Percentiles rank a stretch among this genome's conserved stretches.
Conservation (phyloP, 2,797 vertebrate species). For the Poecilia velifera region DNA sequence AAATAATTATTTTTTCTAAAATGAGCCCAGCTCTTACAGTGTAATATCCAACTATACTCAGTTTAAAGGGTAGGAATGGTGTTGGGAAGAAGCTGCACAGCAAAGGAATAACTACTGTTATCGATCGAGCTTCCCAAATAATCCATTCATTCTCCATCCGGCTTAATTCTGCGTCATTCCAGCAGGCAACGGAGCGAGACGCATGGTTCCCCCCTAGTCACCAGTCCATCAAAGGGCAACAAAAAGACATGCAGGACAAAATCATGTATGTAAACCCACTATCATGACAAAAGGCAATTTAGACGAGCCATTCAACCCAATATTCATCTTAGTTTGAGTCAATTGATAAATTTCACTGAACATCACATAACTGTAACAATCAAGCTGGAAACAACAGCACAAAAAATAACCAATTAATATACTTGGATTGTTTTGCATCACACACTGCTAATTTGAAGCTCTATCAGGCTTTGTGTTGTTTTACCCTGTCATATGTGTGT, state of each 20-base stretch:
- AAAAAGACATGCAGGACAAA: not conserved
- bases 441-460: no score
- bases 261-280: no score
- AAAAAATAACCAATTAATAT: not conserved
- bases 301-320: not conserved
- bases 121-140: not conserved
- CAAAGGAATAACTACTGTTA: not conserved
- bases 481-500: no score
- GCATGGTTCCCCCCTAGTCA: not conserved
- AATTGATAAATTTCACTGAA: not conserved
- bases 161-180: not conserved
- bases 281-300: not conserved
- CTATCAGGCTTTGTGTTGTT: no score
- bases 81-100: not conserved
- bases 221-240: no score
- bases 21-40: not conserved
- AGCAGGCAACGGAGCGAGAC: not conserved
- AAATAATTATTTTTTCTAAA: not conserved
- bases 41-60: not conserved
- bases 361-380: not conserved
- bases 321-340: not conserved
- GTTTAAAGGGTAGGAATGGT: not conserved
- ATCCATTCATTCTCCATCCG: not conserved
- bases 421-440: not conserved
- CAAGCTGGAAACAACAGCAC: not conserved